Base-by-base conservation (phyloP, 2,888 invertebrate species). In the Microplitis manilae region DNA sequence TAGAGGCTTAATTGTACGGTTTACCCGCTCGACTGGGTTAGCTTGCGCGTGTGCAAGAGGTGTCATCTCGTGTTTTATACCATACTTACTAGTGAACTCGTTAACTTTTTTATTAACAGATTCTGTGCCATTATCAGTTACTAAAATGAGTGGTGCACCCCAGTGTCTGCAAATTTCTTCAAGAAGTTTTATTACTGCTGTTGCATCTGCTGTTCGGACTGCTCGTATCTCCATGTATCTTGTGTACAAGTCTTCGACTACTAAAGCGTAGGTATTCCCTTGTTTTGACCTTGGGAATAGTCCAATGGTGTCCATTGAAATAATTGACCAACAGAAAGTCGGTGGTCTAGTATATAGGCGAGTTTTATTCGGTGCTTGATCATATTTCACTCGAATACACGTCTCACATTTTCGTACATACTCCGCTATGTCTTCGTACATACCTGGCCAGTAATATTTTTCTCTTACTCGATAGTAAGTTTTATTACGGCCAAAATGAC, bases 11-110 rank as follows among this genome's bases (percentile, higher is more conserved):
- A n/a, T n/a, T n/a, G n/a, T n/a, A n/a, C n/a, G n/a, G n/a, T n/a
- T n/a, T n/a, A n/a, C 40, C 20, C 69, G 69, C 9, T 41, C 69
- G 6, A 69, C 69, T 0, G 50, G 69, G n/a, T 50, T 69, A 38
- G 50, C 38, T 69, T 69, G 69, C 13, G 69, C 40, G 30, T 69
- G 50, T 9, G 8, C 8, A 13, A 59, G 59, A 9, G 59, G 59
- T 9, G 20, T 20, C 20, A 2, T 2, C 2, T 20, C 20, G 20
- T 20, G 20, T 20, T 20, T 20, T 1, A 20, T 20, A 20, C 20
- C 20, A 20, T 20, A 20, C 20, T 20, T 20, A 20, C 20, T 20
- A 20, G 20, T 20, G 59, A 9, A 59, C 9, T 59, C 8, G 13
- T 4, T 59, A 9, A 13, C 2, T 13, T 59, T 13, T 59, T 59